These are phyloP conservation scores for Umimayanthus chanpuru DNA, from an alignment of 92 coral and sea anemone species.

Conservation along the genomic window DNA sequence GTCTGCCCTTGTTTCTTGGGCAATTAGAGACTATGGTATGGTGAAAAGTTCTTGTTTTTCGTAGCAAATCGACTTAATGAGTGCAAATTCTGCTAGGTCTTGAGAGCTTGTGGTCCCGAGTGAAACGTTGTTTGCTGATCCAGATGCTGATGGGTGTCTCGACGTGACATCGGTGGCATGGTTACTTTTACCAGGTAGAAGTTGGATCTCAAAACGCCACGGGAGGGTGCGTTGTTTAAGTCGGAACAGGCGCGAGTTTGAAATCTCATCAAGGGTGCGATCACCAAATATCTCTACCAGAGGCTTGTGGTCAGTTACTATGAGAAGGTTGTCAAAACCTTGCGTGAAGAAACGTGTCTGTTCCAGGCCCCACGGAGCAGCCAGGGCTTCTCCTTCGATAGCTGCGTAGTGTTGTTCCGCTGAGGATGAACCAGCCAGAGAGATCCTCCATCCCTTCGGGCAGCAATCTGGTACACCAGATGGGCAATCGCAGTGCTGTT, in stretches of 20 bases:
- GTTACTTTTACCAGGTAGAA: conserved; percentile 49
- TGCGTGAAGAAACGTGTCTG: conserved; percentile 71
- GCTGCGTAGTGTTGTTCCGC: conserved; percentile 74
- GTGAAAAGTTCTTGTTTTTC: conserved; percentile 4
- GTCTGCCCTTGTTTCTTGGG: conserved; percentile 28
- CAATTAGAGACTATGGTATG: conserved; percentile 22
- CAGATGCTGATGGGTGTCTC: conserved; percentile 49
- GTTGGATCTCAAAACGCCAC: too few species aligned
- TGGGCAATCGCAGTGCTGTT: conserved; percentile 74
- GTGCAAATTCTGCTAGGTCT: conserved; percentile 14
- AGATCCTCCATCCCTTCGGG: conserved; percentile 71
- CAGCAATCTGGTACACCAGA: conserved; percentile 71
- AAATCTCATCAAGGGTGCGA: conserved; percentile 55
- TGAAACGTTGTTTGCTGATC: neutral
- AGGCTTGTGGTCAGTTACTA: conserved; percentile 56
- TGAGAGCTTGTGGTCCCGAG: neutral
- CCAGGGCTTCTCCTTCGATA: conserved; percentile 73
- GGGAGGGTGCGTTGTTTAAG: conserved; percentile 50
- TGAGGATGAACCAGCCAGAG: conserved; percentile 68
- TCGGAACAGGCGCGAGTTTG: conserved; percentile 59
- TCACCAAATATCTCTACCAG: conserved; percentile 58
- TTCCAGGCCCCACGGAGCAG: conserved; percentile 76
- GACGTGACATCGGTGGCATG: conserved; percentile 57
- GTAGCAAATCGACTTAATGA: conserved; percentile 8
- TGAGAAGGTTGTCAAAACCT: conserved; percentile 56